phyloP scores from a whole-genome alignment of 64 coral and sea anemone species.

The Montipora foliosa region DNA sequence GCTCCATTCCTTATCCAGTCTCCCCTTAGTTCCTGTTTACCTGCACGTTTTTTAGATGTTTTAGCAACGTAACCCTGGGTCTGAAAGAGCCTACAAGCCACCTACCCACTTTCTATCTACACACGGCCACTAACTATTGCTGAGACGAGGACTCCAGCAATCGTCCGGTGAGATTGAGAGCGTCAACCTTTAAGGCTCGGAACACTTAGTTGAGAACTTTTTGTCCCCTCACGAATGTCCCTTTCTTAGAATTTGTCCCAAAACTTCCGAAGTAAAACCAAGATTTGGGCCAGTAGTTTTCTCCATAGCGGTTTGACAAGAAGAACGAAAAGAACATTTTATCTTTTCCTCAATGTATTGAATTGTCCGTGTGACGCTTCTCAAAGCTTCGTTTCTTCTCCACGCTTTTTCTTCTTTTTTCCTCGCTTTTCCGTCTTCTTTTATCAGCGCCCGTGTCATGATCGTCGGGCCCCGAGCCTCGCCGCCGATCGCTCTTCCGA shows the following conservation, averaged over 20 bases:
- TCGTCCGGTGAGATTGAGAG: too few relatives aligned
- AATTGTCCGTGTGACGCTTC: slow-evolving; percentile 15
- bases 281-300: background rate
- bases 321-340: background rate
- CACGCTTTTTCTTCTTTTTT: slow-evolving; percentile 32
- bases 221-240: too few relatives aligned
- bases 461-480: slow-evolving; percentile 27
- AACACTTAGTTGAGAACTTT: too few relatives aligned
- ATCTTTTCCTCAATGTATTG: background rate
- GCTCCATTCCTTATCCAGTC: too few relatives aligned
- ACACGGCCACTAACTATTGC: background rate
- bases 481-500: slow-evolving; percentile 7
- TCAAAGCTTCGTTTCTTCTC: slow-evolving; percentile 49
- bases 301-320: background rate
- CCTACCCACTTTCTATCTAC: too few relatives aligned
- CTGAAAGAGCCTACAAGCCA: too few relatives aligned
- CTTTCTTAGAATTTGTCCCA: background rate
- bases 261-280: background rate
- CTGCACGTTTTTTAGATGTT: too few relatives aligned
- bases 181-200: too few relatives aligned
- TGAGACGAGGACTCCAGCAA: background rate
- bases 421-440: slow-evolving; percentile 9
- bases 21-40: too few relatives aligned
- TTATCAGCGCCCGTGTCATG: slow-evolving; percentile 18
- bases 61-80: too few relatives aligned